These are phyloP conservation scores for Limosa lapponica DNA, from an alignment of 2,797 vertebrate species.

Conservation along the genomic window DNA sequence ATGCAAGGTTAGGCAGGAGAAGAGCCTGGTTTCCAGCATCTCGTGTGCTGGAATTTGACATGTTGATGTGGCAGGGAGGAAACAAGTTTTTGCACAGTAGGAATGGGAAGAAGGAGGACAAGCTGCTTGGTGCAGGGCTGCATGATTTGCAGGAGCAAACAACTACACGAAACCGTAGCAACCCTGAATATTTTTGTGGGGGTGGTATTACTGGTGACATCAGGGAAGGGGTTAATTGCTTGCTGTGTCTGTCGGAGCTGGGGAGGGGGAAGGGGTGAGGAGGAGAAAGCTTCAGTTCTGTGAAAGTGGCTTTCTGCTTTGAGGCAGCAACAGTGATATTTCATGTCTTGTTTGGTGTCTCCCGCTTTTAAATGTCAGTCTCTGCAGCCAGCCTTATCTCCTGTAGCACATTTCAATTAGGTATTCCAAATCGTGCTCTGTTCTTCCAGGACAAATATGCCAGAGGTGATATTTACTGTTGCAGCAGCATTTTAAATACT, in stretches of 20 bases:
- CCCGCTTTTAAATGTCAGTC: constrained; percentile 80
- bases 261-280: background rate
- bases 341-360: constrained; percentile 77
- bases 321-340: constrained; percentile 75
- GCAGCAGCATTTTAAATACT: constrained; percentile 76
- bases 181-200: background rate
- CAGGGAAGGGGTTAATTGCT: constrained; percentile 27
- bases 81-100: background rate
- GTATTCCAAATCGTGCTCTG: constrained; percentile 76
- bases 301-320: constrained; percentile 67
- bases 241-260: background rate
- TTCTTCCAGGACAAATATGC: constrained; percentile 78
- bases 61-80: background rate
- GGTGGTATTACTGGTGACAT: background rate
- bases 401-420: constrained; percentile 83
- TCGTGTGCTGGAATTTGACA: background rate
- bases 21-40: background rate
- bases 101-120: background rate
- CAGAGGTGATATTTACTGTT: constrained; percentile 79
- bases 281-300: constrained; percentile 45
- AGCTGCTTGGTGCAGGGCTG: background rate
- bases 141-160: background rate
- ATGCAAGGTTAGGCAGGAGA: background rate
- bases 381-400: constrained; percentile 77
- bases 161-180: background rate